Percentiles rank a stretch among this genome's conserved stretches.
Conservation (phyloP, 2,113 vertebrate genomes). For the Myodes glareolus region DNA sequence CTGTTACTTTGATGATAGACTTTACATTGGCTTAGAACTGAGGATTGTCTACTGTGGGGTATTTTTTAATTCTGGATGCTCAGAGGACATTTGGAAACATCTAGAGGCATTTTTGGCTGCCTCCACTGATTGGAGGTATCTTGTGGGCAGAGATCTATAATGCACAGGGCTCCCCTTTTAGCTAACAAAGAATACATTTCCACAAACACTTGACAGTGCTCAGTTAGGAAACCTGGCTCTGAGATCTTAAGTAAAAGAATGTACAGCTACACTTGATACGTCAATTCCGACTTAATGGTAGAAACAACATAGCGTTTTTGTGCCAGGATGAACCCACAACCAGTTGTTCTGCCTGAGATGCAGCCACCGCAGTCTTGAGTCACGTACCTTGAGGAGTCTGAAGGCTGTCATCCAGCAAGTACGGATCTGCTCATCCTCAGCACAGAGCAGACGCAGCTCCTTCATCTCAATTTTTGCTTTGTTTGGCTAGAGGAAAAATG, state of each 20-base stretch:
- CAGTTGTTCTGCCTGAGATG: fast-evolving
- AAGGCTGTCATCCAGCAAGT: constrained; percentile 97
- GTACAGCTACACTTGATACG: neutral
- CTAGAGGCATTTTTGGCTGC: neutral
- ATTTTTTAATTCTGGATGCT: fast-evolving
- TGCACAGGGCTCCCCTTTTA: neutral
- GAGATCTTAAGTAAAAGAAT: neutral
- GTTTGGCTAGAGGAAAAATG: constrained; percentile 89
- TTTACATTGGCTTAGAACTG: neutral
- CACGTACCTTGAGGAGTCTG: constrained; percentile 95
- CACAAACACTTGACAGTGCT: neutral
- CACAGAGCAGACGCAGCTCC: constrained; percentile 95
- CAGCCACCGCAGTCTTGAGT: neutral
- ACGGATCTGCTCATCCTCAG: constrained; percentile 95
- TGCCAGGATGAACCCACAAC: too few species aligned
- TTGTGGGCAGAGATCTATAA: neutral
- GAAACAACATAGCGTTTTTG: fast-evolving
- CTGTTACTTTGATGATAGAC: too few species aligned
- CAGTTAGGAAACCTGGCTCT: fast-evolving
- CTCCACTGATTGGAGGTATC: neutral
- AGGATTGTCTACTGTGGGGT: fast-evolving
- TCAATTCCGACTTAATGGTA: fast-evolving
- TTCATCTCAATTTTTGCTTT: constrained; percentile 92
- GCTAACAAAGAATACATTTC: neutral
- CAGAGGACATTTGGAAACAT: fast-evolving